Evolutionary conservation across 2,888 invertebrate species (phyloP), one percentile per base, ranked within the genome.

Genomic region (Spisula solida): DNA sequence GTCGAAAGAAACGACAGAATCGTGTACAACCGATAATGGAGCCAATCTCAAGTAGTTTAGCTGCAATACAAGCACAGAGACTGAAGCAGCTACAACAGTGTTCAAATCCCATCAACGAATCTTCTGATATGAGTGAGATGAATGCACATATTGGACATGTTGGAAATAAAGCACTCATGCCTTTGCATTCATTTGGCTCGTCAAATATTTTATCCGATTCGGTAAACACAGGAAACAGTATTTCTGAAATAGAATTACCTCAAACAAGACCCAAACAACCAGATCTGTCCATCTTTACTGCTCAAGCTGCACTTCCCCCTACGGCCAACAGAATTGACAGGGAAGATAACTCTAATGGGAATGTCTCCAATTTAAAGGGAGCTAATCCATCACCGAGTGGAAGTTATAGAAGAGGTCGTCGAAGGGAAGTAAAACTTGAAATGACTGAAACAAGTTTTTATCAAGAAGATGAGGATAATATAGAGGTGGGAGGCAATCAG

Each of bases 241-340:
- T 92, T 60, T 89, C 92, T 12, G 94, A 94, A 75, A 88, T 92
- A 5, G 92, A 92, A 29, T 87, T 93, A 86, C 93, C 93, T 87
- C 89, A 90, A 31, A 85, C 91, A 16, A 87, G 88, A 20, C 88
- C 81, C 14, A 88, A 90, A 34, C 87, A 91, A 25, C 91, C 94
- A 66, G 94, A 95, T 86, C 95, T 94, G 85, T 94, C 94, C 20
- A 92, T 95, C 31, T 95, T 95, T 84, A 93, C 94, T 29, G 94
- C 94, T 25, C 95, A 93, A 66, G 51, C 88, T 80, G 81, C 86
- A 55, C 78, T 91, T 34, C 87, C 86, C n/a, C 82, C 88, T 56
- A 41, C 81, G 14, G 60, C 79, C n/a, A 85, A 79, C n/a, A 82
- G 66, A 66, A 89, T 66, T 70, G 85, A 81, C 14, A 87, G 81